phyloP scores from a whole-genome alignment of 2,113 vertebrate species.

The Mandrillus leucophaeus region DNA sequence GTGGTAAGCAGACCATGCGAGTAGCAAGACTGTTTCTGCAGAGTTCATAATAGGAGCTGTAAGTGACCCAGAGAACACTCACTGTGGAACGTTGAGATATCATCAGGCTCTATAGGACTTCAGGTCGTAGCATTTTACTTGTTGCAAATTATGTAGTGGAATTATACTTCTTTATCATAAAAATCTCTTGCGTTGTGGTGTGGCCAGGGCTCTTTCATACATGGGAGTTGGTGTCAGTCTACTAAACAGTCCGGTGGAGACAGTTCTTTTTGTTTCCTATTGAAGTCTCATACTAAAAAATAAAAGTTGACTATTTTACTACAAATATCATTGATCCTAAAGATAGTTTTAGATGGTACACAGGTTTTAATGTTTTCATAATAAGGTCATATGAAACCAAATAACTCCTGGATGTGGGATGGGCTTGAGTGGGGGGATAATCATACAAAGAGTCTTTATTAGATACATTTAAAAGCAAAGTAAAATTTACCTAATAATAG shows the following conservation, averaged over 20 bases:
- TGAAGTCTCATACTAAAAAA: not conserved
- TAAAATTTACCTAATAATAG: slow-evolving; percentile 30
- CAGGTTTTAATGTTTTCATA: slow-evolving; percentile 16
- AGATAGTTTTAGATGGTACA: not conserved
- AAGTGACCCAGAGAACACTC: not conserved
- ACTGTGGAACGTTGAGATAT: not conserved
- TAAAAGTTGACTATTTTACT: not conserved
- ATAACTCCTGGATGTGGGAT: not conserved
- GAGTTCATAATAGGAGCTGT: not conserved
- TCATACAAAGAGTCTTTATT: slow-evolving; percentile 29
- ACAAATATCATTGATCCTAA: slow-evolving; percentile 11
- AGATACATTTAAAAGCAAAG: slow-evolving; percentile 37
- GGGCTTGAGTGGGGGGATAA: not conserved
- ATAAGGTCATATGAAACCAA: slow-evolving; percentile 21
- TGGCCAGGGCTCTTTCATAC: not conserved
- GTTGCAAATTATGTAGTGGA: not conserved
- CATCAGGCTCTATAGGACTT: not conserved
- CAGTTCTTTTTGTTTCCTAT: not conserved
- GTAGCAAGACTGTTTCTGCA: not conserved
- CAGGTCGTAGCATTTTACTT: not conserved
- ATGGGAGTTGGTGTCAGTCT: not conserved
- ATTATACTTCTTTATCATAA: not conserved
- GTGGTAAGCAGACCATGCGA: not conserved
- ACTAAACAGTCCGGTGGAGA: not conserved
- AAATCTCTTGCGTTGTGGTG: not conserved